These are phyloP conservation scores for Guaruba guarouba DNA, from an alignment of 2,113 vertebrate genomes.

Conservation along the genomic window DNA sequence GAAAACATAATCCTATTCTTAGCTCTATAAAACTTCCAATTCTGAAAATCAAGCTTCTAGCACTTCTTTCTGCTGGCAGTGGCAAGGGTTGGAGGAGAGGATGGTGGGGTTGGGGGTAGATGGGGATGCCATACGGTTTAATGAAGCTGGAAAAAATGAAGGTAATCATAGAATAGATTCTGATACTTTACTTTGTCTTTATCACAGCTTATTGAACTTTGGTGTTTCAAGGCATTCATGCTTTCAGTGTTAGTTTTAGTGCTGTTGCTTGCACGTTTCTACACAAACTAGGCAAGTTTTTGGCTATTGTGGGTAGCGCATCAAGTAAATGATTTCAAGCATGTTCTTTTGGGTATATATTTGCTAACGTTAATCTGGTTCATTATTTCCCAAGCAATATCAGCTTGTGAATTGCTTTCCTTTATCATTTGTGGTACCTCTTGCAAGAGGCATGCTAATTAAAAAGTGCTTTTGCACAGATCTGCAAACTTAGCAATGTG, in stretches of 20 bases:
- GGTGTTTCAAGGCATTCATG: not conserved
- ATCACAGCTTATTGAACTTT: not conserved
- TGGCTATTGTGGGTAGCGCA: not conserved
- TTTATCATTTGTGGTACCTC: not conserved
- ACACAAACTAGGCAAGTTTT: not conserved
- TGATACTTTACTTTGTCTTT: not conserved
- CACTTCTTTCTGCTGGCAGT: not conserved
- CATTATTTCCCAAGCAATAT: not conserved
- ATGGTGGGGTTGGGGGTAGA: not conserved
- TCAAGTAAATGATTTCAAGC: not conserved
- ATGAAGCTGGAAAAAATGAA: not conserved
- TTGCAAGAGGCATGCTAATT: not conserved
- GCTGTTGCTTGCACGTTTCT: not conserved
- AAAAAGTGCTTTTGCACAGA: not conserved
- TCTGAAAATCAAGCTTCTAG: not conserved
- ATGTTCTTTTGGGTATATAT: accelerated
- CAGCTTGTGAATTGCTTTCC: not conserved
- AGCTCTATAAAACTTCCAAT: not conserved
- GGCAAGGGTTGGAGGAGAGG: not conserved
- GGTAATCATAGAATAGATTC: not conserved
- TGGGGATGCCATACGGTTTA: not conserved
- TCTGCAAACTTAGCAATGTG: not conserved
- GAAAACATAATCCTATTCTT: not conserved
- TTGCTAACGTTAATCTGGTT: not conserved
- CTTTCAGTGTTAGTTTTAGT: not conserved